These are phyloP conservation scores for Lithophane semibrunnea DNA, from an alignment of 2,888 invertebrate genomes.

Conservation along the genomic window DNA sequence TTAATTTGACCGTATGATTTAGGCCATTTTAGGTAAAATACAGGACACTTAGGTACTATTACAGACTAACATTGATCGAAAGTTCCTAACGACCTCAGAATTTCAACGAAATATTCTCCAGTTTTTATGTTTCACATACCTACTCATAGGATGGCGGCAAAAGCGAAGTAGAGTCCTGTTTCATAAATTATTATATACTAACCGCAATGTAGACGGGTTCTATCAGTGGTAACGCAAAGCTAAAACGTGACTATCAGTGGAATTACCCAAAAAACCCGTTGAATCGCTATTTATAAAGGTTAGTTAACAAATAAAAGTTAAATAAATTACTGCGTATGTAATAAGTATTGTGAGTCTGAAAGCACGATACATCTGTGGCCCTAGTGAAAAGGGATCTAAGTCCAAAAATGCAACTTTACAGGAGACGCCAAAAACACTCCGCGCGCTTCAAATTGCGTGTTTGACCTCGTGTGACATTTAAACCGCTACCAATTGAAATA, in stretches of 20 bases:
- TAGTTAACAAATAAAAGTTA: neutral
- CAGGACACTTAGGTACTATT: neutral
- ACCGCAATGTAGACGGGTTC: neutral
- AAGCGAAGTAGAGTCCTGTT: neutral
- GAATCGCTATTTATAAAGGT: neutral
- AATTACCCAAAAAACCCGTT: neutral
- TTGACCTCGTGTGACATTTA: no score
- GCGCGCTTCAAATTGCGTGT: no score
- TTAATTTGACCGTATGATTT: constrained; percentile 25
- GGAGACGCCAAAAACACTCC: no score
- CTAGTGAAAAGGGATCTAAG: no score
- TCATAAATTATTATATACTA: neutral
- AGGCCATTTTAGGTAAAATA: constrained; percentile 10
- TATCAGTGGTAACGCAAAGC: no score
- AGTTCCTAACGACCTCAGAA: neutral
- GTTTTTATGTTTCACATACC: neutral
- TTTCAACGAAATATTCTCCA: neutral
- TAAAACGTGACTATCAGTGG: neutral
- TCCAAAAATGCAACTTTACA: no score
- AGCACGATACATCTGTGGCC: neutral
- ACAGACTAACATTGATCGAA: neutral
- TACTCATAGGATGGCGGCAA: neutral
- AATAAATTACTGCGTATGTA: neutral
- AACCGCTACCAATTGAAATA: no score
- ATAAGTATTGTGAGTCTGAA: neutral